Percentiles rank a stretch among this genome's conserved stretches.
Evolutionary conservation across 2,797 vertebrate species (phyloP).

Genomic region (Danio aesculapii): DNA sequence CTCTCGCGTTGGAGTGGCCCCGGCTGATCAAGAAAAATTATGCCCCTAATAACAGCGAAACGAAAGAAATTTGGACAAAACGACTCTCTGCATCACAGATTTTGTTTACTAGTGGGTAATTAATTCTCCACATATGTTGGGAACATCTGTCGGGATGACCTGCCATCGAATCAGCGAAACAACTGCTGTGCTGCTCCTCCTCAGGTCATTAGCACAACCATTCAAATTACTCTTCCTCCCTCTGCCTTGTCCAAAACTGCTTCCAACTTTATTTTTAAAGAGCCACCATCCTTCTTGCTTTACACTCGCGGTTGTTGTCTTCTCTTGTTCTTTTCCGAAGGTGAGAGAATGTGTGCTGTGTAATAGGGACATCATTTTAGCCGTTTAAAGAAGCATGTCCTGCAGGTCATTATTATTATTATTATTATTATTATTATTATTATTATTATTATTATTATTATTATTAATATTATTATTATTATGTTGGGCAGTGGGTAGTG

Average conservation of each 20-base stretch:
- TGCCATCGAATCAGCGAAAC: slow-evolving; percentile 93
- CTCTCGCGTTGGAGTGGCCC: slow-evolving; percentile 79
- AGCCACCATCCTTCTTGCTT: slow-evolving; percentile 26
- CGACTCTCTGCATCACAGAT: slow-evolving; percentile 92
- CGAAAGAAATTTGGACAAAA: slow-evolving; percentile 96
- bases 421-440: neutral
- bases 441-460: neutral
- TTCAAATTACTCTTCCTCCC: slow-evolving; percentile 77
- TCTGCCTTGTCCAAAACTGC: slow-evolving; percentile 62
- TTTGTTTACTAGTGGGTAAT: slow-evolving; percentile 99
- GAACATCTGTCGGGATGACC: slow-evolving; percentile 99
- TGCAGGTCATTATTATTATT: neutral
- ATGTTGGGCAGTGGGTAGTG: too few species aligned
- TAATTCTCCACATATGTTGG: slow-evolving; percentile 99
- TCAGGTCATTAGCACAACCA: slow-evolving; percentile 86
- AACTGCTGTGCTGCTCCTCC: slow-evolving; percentile 90
- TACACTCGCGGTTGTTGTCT: neutral
- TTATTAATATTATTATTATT: too few species aligned
- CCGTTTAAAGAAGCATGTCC: neutral
- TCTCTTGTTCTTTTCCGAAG: neutral
- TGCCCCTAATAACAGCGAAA: slow-evolving; percentile 90
- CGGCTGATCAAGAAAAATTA: slow-evolving; percentile 97
- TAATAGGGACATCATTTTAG: neutral
- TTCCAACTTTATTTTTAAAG: slow-evolving; percentile 66
- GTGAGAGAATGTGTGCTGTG: neutral